Evolutionary conservation across 2,888 invertebrate species (phyloP).

Genomic region (Microplitis manilae): DNA sequence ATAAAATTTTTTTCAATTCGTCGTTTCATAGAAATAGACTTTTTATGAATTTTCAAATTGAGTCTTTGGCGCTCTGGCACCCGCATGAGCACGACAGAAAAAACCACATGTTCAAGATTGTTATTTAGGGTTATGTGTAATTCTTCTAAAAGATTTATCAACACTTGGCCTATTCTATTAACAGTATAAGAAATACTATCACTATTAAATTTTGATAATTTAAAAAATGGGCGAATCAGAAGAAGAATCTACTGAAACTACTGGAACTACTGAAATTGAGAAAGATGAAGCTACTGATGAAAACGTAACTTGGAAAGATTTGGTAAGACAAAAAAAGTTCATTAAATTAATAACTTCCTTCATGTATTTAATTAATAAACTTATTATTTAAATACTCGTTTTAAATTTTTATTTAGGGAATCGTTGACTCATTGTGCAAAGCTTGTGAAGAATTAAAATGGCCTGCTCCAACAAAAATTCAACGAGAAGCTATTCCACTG

Average conservation of each 20-base stretch:
- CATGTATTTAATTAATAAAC: neutral
- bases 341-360: neutral
- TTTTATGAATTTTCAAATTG: too few relatives aligned
- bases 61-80: too few relatives aligned
- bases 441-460: constrained; percentile 95
- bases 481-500: constrained; percentile 92
- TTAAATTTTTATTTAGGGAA: constrained; percentile 77
- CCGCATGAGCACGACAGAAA: too few relatives aligned
- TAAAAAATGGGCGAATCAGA: constrained; percentile 44
- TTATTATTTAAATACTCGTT: constrained; percentile 7
- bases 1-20: too few relatives aligned
- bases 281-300: constrained; percentile 44
- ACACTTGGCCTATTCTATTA: too few relatives aligned
- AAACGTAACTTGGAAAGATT: constrained; percentile 75
- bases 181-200: too few relatives aligned
- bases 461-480: constrained; percentile 95
- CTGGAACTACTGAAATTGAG: constrained; percentile 8
- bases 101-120: too few relatives aligned
- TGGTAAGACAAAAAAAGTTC: constrained; percentile 72
- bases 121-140: too few relatives aligned
- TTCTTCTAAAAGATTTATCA: too few relatives aligned
- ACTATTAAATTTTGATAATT: too few relatives aligned
- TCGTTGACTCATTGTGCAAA: constrained; percentile 91
- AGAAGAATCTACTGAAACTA: constrained; percentile 29
- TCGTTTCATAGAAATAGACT: too few relatives aligned